phyloP scores from a whole-genome alignment of 2,113 vertebrate species.

The Acanthisitta chloris region DNA sequence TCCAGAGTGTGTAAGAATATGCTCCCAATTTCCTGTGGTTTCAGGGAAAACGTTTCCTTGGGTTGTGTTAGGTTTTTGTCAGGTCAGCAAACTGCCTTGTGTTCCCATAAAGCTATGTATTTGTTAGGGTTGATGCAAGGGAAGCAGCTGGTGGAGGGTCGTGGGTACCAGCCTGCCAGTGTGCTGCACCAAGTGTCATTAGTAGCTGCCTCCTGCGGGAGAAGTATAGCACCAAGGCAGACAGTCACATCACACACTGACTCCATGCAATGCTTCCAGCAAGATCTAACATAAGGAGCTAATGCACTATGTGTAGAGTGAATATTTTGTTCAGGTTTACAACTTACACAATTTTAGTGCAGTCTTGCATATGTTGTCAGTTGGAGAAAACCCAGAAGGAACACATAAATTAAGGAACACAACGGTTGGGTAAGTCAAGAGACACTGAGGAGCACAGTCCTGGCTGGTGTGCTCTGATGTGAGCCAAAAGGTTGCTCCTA shows the following conservation, averaged over 20 bases:
- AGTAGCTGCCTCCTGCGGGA: neutral
- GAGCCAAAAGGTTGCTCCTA: neutral
- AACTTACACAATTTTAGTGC: neutral
- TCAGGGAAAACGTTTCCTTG: neutral
- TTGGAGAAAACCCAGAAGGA: constrained; percentile 13
- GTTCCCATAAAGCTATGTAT: neutral
- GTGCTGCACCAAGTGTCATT: neutral
- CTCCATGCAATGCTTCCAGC: neutral
- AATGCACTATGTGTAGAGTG: neutral
- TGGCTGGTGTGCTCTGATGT: neutral
- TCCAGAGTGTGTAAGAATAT: neutral
- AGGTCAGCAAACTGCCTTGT: neutral
- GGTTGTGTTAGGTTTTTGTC: neutral
- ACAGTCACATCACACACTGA: neutral
- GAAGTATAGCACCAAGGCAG: neutral
- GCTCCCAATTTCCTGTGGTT: neutral
- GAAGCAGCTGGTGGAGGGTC: neutral
- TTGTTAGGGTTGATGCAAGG: neutral
- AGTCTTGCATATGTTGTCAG: neutral
- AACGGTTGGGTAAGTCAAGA: neutral
- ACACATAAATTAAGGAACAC: neutral
- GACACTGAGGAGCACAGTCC: neutral
- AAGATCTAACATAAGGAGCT: neutral
- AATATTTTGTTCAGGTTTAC: neutral
- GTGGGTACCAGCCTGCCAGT: neutral